phyloP scores from a whole-genome alignment of 2,113 vertebrate genomes.

The Phylloscopus whistleri region DNA sequence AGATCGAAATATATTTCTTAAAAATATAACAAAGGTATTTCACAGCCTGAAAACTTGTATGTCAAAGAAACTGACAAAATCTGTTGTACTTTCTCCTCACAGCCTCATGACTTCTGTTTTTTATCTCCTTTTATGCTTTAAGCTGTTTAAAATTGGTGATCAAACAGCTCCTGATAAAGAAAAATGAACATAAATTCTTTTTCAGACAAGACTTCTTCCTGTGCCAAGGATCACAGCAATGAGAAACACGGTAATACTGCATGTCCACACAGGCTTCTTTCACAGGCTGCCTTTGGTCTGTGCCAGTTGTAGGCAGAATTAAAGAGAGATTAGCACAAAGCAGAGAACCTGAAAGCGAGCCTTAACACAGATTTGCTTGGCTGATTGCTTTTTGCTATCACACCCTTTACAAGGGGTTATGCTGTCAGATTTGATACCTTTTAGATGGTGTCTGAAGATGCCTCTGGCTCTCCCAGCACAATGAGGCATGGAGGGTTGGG shows the following conservation, averaged over 20 bases:
- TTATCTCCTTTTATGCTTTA: not conserved
- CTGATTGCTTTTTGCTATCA: not conserved
- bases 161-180: not conserved
- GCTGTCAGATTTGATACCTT: constrained; percentile 10
- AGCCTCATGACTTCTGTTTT: not conserved
- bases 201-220: not conserved
- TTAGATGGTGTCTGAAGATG: not conserved
- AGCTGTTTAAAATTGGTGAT: not conserved
- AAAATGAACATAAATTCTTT: not conserved
- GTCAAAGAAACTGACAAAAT: not conserved
- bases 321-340: not conserved
- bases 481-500: not conserved
- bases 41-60: not conserved
- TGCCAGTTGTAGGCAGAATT: not conserved
- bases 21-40: not conserved
- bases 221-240: not conserved
- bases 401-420: not conserved
- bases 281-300: not conserved
- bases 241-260: not conserved
- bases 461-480: not conserved
- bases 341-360: not conserved
- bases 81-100: not conserved
- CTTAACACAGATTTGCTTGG: not conserved
- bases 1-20: not conserved
- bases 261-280: not conserved